phyloP scores from a whole-genome alignment of 1,140 invertebrate genomes.

The Ips typographus region DNA sequence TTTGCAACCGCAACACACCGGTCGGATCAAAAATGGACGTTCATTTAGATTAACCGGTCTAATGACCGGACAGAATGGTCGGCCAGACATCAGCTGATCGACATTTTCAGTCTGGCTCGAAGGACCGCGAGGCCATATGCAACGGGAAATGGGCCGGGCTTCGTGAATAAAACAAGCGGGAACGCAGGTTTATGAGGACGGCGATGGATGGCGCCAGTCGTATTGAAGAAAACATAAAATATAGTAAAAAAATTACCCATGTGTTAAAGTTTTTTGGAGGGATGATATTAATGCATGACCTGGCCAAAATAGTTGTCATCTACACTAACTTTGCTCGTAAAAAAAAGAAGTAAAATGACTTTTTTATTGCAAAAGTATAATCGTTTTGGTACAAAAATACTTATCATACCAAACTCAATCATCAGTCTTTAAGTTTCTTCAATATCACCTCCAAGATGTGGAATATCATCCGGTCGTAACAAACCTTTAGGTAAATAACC shows the following conservation, averaged over 20 bases:
- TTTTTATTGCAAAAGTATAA: too few relatives aligned
- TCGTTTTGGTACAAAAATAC: too few relatives aligned
- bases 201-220: conserved; percentile 7
- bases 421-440: not conserved
- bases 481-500: conserved; percentile 52
- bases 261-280: too few relatives aligned
- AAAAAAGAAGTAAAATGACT: too few relatives aligned
- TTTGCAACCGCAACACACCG: conserved; percentile 9
- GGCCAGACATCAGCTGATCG: conserved; percentile 48
- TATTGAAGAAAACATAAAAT: not conserved
- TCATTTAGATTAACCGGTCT: conserved; percentile 6
- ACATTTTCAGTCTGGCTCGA: conserved; percentile 39
- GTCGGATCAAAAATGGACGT: not conserved
- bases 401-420: too few relatives aligned
- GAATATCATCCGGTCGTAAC: conserved; percentile 50
- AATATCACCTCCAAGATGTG: conserved; percentile 44
- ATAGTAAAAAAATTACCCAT: too few relatives aligned
- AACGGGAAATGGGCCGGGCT: conserved; percentile 10
- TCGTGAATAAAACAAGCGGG: conserved; percentile 2
- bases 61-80: conserved; percentile 13
- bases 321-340: too few relatives aligned
- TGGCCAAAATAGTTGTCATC: too few relatives aligned
- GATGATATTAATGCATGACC: too few relatives aligned
- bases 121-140: conserved; percentile 17
- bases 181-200: not conserved